Base-by-base conservation (phyloP, 2,113 vertebrate genomes). In the Scytalopus superciliaris region DNA sequence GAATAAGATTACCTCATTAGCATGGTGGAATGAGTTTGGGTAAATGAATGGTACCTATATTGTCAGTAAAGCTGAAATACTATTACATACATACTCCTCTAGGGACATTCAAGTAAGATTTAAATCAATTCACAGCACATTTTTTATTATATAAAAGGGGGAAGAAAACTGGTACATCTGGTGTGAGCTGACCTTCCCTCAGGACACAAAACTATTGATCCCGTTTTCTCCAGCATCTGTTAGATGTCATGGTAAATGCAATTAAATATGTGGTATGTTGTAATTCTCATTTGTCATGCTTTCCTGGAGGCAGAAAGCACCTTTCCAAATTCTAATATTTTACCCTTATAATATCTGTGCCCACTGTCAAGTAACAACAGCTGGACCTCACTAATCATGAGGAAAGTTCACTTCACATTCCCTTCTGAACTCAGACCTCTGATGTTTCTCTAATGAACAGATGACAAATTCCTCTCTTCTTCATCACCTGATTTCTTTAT, bases 31-130 rank as follows among this genome's bases (percentile, higher is more conserved):
- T 94, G 69, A 33, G 89, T 87, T 89, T 87, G 87, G 67, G 88
- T 95, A 97, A 97, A 96, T 90, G 75, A 96, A 87, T 73, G 81
- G 81, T 93, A 47, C 59, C 72, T 90, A 57, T 55, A 85, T 67
- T 31, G 93, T 85, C 87, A 89, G 82, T 89, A 92, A 96, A 92
- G 67, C 62, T 68, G n/a, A 90, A 96, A 95, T 37, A 81, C 31
- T 92, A 37, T 87, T 92, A 44, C 64, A 84, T 84, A 76, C 44
- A 75, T 25, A 44, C 72, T 93, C 89, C 68, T 86, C 70, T 73
- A n/a, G 89, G n/a, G 66, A 97, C 60, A 94, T 55, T 85, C 82
- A 84, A 86, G 45, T 15, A 78, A 92, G 78, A 70, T 89, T 96
- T 95, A 94, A 84, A 95, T 89, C 88, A 78, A 94, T 93, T 95